phyloP scores from a whole-genome alignment of 2,113 vertebrate genomes.

The Oreotragus oreotragus region DNA sequence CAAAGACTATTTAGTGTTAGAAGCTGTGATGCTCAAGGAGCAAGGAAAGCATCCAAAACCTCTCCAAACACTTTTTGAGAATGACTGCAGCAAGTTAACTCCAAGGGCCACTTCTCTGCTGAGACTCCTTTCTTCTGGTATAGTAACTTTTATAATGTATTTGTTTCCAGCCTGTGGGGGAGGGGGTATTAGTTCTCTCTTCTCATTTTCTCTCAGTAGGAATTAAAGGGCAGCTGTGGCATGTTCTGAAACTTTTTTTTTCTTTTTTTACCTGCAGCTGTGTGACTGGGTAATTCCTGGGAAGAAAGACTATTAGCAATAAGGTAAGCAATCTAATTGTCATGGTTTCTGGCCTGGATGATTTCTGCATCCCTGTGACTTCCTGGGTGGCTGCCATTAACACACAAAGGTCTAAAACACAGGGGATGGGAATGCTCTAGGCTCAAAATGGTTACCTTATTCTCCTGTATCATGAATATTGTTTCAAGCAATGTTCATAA shows the following conservation, averaged over 20 bases:
- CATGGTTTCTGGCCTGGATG: neutral
- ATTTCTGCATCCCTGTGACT: neutral
- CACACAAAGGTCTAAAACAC: neutral
- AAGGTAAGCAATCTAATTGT: neutral
- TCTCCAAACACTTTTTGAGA: neutral
- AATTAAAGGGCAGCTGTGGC: slow-evolving; percentile 10
- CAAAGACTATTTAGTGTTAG: slow-evolving; percentile 32
- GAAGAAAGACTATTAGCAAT: slow-evolving; percentile 38
- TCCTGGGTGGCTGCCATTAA: neutral
- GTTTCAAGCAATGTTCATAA: neutral
- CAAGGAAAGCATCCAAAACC: neutral
- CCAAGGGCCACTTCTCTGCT: neutral
- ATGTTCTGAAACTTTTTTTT: neutral
- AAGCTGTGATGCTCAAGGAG: slow-evolving; percentile 13
- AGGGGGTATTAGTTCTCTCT: neutral
- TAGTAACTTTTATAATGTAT: neutral
- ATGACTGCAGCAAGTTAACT: slow-evolving; percentile 11
- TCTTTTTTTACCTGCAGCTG: slow-evolving; percentile 7
- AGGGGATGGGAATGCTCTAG: neutral
- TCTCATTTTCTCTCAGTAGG: slow-evolving; percentile 50
- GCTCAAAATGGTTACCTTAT: neutral
- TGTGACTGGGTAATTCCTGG: neutral
- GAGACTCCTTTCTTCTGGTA: neutral
- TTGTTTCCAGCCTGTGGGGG: neutral
- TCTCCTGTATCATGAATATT: neutral